phyloP scores from a whole-genome alignment of 2,797 vertebrate genomes.

The Eurystomus glaucurus region DNA sequence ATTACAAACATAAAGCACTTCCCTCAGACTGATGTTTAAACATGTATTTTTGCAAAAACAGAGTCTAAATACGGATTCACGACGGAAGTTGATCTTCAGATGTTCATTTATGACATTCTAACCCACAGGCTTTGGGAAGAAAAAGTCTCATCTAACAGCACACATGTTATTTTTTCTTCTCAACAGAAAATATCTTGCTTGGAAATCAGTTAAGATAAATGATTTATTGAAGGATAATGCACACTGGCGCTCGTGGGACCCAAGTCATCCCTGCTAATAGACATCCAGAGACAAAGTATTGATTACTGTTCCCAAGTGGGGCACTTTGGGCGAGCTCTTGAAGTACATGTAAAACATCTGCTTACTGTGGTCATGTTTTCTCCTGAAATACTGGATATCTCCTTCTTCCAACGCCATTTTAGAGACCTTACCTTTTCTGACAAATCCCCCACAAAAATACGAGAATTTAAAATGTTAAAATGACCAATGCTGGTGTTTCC shows the following conservation, averaged over 20 bases:
- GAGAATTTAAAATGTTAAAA: not conserved
- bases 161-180: not conserved
- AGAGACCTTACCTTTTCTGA: not conserved
- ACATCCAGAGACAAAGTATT: not conserved
- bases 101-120: not conserved
- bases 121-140: not conserved
- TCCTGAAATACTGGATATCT: not conserved
- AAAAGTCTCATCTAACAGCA: not conserved
- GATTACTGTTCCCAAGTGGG: not conserved
- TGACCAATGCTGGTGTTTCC: not conserved
- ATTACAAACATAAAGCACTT: not conserved
- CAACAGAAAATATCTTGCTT: not conserved
- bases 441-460: not conserved
- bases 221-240: not conserved
- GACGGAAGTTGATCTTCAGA: not conserved
- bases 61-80: not conserved
- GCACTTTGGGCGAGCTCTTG: not conserved
- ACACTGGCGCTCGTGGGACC: not conserved
- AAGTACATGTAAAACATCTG: not conserved
- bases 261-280: not conserved
- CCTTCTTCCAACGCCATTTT: not conserved
- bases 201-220: not conserved
- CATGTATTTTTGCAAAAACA: fast-evolving
- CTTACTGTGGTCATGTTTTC: not conserved
- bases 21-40: not conserved